A percentile compares a stretch with the other conserved stretches of the same genome.
Evolutionary conservation across 2,888 invertebrate genomes (phyloP).

Genomic region (Mesopsocus fuscifrons): DNA sequence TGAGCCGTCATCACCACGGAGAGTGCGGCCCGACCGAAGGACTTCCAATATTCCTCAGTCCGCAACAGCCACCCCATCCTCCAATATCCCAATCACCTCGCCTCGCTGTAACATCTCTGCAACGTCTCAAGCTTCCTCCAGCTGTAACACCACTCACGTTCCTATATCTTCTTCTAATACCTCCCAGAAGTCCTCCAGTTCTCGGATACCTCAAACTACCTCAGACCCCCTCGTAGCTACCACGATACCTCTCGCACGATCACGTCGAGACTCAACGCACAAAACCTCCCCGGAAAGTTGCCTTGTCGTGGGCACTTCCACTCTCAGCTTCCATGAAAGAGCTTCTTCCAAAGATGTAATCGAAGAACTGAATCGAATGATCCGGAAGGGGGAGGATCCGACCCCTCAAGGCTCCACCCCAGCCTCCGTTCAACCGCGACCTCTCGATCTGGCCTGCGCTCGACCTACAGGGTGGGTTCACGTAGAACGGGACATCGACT

Average conservation of each 20-base stretch:
- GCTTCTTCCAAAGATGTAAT: slow-evolving; percentile 59
- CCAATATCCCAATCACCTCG: too few species aligned
- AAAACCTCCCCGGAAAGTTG: slow-evolving; percentile 27
- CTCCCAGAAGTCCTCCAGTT: too few species aligned
- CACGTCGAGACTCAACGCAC: slow-evolving; percentile 16
- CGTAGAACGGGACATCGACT: slow-evolving; percentile 55
- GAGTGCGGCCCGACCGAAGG: slow-evolving; percentile 12
- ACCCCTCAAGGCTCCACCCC: slow-evolving; percentile 13
- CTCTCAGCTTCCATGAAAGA: slow-evolving; percentile 47
- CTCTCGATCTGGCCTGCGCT: slow-evolving; percentile 38
- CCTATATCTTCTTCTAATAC: too few species aligned
- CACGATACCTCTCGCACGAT: slow-evolving; percentile 12
- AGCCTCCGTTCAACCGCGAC: slow-evolving; percentile 5
- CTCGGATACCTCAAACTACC: too few species aligned
- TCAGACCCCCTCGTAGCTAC: slow-evolving; percentile 14
- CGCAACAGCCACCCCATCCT: slow-evolving; percentile 8
- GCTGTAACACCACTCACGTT: too few species aligned
- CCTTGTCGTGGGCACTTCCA: slow-evolving; percentile 23
- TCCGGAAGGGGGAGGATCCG: slow-evolving; percentile 33
- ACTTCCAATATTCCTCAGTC: slow-evolving; percentile 14
- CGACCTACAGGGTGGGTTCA: slow-evolving; percentile 63
- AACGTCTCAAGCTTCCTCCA: too few species aligned
- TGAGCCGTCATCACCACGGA: slow-evolving; percentile 8
- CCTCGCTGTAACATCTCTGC: too few species aligned
- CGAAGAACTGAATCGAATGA: slow-evolving; percentile 49